Evolutionary conservation across 2,888 invertebrate species (phyloP), one percentile per base, ranked within the genome.

Genomic region (Orchestes rusci): DNA sequence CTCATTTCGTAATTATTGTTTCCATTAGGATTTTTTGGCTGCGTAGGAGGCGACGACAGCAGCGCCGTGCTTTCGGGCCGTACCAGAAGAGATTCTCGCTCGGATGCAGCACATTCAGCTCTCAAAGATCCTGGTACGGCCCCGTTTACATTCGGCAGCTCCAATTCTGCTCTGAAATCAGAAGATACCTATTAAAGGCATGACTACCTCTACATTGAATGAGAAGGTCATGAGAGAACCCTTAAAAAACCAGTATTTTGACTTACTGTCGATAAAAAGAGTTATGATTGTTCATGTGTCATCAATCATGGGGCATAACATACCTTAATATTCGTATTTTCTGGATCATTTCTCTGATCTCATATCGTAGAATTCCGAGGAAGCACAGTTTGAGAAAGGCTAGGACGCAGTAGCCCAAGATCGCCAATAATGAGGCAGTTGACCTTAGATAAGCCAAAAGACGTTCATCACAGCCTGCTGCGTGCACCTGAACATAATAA

Each of bases 321-420:
- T 45, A 51, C 51, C 48, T 48, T 39, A 90, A 72, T 64, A 90
- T 77, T 61, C 83, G 80, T 65, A 90, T 90, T 72, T 90, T 90
- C 67, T 89, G 87, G 63, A 90, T 88, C 90, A 90, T 90, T 69
- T 90, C 90, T 55, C 84, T 79, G 63, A 89, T 88, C 73, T 89
- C 88, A 72, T 86, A 86, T 30, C 87, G 79, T 38, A 59, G 44
- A 48, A 59, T 59, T 30, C 59, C 88, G 53, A 89, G 79, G 75
- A 90, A 90, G 74, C 88, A 87, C 69, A 89, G 74, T 71, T 90
- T 90, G 58, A 89, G 75, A 72, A 90, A 90, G 59, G 89, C 85
- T 59, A 90, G 83, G 52, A 90, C 88, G 71, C 90, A 90, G 68
- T 87, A 89, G 45, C 89, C 89, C 57, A 88, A 69, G 46, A 69